Percentiles rank a stretch among this genome's conserved stretches.
These are phyloP conservation scores for human DNA, from an alignment of 2,113 vertebrate species.

Conservation along the genomic window DNA sequence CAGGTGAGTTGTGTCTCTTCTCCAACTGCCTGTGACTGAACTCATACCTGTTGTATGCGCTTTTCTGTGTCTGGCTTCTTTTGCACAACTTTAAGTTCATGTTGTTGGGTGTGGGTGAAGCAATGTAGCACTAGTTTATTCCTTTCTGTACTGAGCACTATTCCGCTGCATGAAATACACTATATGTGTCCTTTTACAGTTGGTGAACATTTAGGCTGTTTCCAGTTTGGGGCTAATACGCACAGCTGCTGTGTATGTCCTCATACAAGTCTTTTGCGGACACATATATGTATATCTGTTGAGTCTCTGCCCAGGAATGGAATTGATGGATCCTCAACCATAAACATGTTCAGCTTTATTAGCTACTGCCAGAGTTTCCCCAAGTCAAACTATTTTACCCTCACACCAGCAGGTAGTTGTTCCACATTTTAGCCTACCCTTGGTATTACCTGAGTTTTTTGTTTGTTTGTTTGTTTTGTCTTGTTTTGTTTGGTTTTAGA, in stretches of 20 bases:
- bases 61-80: not conserved
- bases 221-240: not conserved
- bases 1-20: fast-evolving
- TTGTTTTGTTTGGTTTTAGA: no score
- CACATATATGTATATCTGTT: fast-evolving
- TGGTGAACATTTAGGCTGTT: no score
- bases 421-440: no score
- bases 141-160: no score
- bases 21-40: fast-evolving
- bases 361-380: fast-evolving
- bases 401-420: not conserved
- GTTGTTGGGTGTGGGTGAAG: not conserved
- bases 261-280: not conserved
- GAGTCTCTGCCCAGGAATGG: not conserved
- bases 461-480: no score
- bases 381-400: fast-evolving
- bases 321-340: fast-evolving
- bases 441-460: not conserved
- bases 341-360: no score
- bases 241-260: fast-evolving
- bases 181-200: fast-evolving
- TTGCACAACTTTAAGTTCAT: fast-evolving
- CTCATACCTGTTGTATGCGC: fast-evolving
- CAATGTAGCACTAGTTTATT: fast-evolving
- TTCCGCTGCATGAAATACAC: fast-evolving